phyloP scores from a whole-genome alignment of 2,113 vertebrate species.

The Colossoma macropomum region DNA sequence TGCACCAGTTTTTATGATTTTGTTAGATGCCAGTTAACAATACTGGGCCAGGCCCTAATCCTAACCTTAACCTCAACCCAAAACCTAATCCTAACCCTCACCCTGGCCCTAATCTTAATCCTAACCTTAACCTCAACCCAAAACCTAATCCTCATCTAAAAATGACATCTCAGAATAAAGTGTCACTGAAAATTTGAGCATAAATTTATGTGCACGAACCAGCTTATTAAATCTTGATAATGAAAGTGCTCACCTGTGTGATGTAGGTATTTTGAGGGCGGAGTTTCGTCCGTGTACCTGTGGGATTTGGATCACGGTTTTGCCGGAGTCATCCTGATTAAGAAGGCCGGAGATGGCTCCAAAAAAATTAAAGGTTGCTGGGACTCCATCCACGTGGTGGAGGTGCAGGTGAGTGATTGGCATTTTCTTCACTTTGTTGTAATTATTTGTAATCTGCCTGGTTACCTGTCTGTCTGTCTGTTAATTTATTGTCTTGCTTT shows the following conservation, averaged over 20 bases:
- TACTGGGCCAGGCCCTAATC: too few relatives aligned
- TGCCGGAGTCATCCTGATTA: constrained; percentile 98
- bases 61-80: too few relatives aligned
- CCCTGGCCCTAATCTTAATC: too few relatives aligned
- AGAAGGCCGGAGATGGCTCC: constrained; percentile 98
- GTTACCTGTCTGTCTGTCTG: not conserved
- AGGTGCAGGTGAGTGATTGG: constrained; percentile 89
- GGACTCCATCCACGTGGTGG: constrained; percentile 99
- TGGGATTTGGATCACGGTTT: constrained; percentile 99
- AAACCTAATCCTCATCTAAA: too few relatives aligned
- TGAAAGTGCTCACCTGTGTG: not conserved
- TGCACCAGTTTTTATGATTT: too few relatives aligned
- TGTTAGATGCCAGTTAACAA: not conserved
- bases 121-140: too few relatives aligned
- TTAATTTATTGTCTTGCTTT: not conserved
- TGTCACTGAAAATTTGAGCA: too few relatives aligned
- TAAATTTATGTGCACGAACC: too few relatives aligned
- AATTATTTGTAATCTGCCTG: too few relatives aligned
- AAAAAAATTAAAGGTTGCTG: constrained; percentile 99
- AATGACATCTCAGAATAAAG: too few relatives aligned
- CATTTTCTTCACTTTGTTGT: not conserved
- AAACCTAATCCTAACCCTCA: too few relatives aligned
- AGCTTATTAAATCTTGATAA: not conserved
- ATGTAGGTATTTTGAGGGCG: constrained; percentile 97
- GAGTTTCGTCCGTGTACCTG: constrained; percentile 98